phyloP scores from a whole-genome alignment of 2,888 invertebrate genomes.

The Chymomyza caudatula region DNA sequence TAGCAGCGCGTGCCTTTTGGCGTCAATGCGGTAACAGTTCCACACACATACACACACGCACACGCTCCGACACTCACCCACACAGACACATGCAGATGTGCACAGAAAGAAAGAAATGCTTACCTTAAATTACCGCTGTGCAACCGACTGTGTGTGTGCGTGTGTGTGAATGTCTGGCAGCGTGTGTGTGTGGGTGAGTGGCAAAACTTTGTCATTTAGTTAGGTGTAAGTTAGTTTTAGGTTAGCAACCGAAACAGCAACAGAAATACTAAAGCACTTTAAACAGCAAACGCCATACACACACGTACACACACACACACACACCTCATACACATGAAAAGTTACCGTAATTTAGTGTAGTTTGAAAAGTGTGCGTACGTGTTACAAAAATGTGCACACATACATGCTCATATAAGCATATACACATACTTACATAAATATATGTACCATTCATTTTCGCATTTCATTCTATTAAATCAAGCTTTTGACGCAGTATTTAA shows the following conservation, averaged over 20 bases:
- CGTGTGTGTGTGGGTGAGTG: neutral
- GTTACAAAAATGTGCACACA: constrained; percentile 28
- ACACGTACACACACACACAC: neutral
- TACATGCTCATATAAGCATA: neutral
- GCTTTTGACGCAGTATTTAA: constrained; percentile 8
- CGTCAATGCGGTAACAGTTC: constrained; percentile 30
- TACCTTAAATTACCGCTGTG: constrained; percentile 60
- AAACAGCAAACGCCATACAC: constrained; percentile 29
- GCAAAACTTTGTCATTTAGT: constrained; percentile 39
- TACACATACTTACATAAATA: neutral
- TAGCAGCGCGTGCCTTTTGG: constrained; percentile 46
- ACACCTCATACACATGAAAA: constrained; percentile 17
- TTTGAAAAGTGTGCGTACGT: constrained; percentile 67
- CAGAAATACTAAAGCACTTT: constrained; percentile 67
- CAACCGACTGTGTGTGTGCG: constrained; percentile 8
- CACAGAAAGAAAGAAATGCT: constrained; percentile 53
- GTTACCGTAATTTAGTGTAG: constrained; percentile 66
- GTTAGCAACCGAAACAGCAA: constrained; percentile 56
- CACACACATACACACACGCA: constrained; percentile 6
- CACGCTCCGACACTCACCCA: neutral
- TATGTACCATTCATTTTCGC: constrained; percentile 19
- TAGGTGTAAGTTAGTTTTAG: constrained; percentile 73
- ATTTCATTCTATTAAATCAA: constrained; percentile 27
- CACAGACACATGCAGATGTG: constrained; percentile 36
- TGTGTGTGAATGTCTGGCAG: neutral